These are phyloP conservation scores for Varanus komodoensis DNA, from an alignment of 2,113 vertebrate genomes.

Conservation along the genomic window DNA sequence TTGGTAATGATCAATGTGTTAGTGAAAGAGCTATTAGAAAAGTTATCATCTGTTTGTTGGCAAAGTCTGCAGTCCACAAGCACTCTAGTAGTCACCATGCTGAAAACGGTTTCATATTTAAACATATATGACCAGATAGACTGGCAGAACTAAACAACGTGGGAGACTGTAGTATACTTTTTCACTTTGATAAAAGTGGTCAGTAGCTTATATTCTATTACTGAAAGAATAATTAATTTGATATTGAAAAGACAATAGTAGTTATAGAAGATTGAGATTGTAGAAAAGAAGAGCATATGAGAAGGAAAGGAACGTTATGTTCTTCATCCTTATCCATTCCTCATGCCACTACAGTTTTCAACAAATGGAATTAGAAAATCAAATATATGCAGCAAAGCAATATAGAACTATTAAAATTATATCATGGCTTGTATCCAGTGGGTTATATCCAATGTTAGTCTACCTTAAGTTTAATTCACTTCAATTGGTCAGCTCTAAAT, in stretches of 20 bases:
- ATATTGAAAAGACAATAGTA: no score
- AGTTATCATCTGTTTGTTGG: background rate
- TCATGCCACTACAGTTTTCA: background rate
- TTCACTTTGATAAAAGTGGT: background rate
- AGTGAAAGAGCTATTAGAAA: background rate
- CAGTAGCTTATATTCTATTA: background rate
- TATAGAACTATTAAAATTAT: background rate
- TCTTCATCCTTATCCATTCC: background rate
- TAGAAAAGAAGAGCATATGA: background rate
- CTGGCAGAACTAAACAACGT: background rate
- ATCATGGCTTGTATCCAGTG: background rate
- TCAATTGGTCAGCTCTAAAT: no score
- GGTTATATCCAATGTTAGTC: no score
- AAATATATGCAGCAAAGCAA: background rate
- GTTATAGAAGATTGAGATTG: accelerated
- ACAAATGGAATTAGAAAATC: background rate
- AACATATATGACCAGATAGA: background rate
- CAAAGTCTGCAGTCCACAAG: background rate
- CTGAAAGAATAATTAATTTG: background rate
- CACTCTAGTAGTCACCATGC: background rate
- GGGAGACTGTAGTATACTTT: background rate
- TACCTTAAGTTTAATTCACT: no score
- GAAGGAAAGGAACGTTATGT: background rate
- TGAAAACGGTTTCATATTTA: background rate
- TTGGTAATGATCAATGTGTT: background rate